Percentiles rank a stretch among this genome's conserved stretches.
These are phyloP conservation scores for Drosophila lini DNA, from an alignment of 1,140 invertebrate genomes.

Conservation along the genomic window DNA sequence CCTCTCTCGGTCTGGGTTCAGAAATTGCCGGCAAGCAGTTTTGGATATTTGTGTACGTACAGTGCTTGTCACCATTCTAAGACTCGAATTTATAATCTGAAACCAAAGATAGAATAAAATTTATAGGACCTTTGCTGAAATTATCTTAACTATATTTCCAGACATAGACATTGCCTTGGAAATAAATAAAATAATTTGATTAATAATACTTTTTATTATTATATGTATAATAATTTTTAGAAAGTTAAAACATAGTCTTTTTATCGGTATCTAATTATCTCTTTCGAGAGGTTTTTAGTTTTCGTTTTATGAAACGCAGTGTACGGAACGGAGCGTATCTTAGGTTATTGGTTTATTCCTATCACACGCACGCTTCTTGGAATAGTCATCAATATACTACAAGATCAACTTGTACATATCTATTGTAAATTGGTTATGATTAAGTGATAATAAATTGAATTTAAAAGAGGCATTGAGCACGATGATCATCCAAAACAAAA, in stretches of 20 bases:
- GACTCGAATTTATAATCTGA: not conserved
- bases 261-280: too few relatives aligned
- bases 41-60: constrained; percentile 27
- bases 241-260: too few relatives aligned
- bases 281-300: too few relatives aligned
- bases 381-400: constrained; percentile 33
- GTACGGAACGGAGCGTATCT: constrained; percentile 3
- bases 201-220: too few relatives aligned
- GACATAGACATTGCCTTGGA: too few relatives aligned
- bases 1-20: constrained; percentile 46
- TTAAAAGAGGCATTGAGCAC: constrained; percentile 39
- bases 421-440: constrained; percentile 41
- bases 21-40: constrained; percentile 33
- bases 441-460: constrained; percentile 57
- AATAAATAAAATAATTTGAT: too few relatives aligned
- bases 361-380: constrained; percentile 18
- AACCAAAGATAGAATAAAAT: not conserved
- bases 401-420: constrained; percentile 12
- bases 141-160: too few relatives aligned
- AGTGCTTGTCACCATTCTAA: not conserved
- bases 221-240: too few relatives aligned
- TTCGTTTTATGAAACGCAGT: not conserved
- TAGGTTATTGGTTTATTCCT: constrained; percentile 8
- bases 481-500: constrained; percentile 20
- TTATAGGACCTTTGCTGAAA: too few relatives aligned